Conservation (phyloP, 2,888 invertebrate genomes). For the Drosophila planitibia region DNA sequence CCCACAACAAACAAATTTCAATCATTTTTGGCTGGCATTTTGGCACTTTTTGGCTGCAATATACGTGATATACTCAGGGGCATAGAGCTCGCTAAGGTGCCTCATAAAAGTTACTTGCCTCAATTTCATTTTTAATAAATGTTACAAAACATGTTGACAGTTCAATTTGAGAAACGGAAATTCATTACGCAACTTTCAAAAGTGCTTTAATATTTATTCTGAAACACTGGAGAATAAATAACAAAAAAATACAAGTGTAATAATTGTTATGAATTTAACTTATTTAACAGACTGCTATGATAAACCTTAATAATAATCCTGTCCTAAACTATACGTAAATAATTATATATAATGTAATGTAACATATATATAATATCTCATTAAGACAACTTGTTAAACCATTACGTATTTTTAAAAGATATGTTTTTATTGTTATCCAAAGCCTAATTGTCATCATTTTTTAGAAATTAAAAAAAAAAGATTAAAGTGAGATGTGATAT, state of each 20-base stretch:
- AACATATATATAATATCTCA: too few relatives aligned
- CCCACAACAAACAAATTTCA: constrained; percentile 36
- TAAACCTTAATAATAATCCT: not conserved
- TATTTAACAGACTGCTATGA: not conserved
- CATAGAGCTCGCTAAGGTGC: not conserved
- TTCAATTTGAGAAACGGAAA: not conserved
- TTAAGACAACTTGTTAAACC: too few relatives aligned
- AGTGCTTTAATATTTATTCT: not conserved
- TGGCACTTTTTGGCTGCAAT: constrained; percentile 19
- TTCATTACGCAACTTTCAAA: constrained; percentile 1
- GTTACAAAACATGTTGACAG: constrained; percentile 1
- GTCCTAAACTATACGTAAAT: too few relatives aligned
- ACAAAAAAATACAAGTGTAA: not conserved
- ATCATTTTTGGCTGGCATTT: constrained; percentile 37
- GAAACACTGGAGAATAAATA: not conserved
- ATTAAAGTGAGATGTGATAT: too few relatives aligned
- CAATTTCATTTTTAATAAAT: constrained; percentile 5
- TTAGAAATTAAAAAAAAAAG: too few relatives aligned
- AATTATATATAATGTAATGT: too few relatives aligned
- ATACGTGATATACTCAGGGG: constrained; percentile 17
- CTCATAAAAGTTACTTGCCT: not conserved
- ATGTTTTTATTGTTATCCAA: too few relatives aligned
- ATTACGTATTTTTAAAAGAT: too few relatives aligned
- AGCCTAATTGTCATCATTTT: too few relatives aligned
- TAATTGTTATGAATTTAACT: not conserved